Percentiles rank a stretch among this genome's conserved stretches.
These are phyloP conservation scores for Trachelus stipa DNA, from an alignment of 2,888 invertebrate species.

Conservation along the genomic window DNA sequence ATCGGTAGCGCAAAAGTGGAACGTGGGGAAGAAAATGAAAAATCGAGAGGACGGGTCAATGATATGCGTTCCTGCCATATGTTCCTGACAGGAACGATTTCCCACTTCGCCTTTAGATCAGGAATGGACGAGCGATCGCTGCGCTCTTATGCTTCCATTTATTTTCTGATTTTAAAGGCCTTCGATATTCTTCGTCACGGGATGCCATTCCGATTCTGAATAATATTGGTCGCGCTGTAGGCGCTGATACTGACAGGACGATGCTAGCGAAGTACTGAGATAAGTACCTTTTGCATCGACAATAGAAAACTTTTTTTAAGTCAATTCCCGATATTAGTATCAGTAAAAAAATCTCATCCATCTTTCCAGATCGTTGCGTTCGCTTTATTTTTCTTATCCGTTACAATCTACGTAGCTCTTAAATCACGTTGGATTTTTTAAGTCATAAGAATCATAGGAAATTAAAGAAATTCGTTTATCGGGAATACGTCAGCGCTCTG, in stretches of 20 bases:
- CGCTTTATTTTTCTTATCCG: background rate
- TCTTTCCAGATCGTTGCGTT: background rate
- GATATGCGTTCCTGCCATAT: constrained; percentile 45
- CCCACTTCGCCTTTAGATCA: constrained; percentile 17
- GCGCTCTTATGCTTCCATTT: background rate
- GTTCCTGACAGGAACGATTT: constrained; percentile 45
- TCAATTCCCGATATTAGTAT: background rate
- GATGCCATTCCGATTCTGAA: background rate
- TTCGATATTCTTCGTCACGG: constrained; percentile 1
- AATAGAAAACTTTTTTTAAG: background rate
- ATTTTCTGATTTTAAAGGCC: background rate
- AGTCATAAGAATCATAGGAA: background rate
- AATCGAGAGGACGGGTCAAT: constrained; percentile 47
- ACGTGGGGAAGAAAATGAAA: constrained; percentile 38
- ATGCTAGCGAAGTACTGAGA: background rate
- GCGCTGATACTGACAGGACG: background rate
- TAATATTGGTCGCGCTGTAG: background rate
- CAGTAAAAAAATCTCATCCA: background rate
- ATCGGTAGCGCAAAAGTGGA: background rate
- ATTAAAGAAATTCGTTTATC: constrained; percentile 1
- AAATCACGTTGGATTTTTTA: background rate
- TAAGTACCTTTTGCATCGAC: background rate
- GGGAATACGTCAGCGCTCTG: background rate
- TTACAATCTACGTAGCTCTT: background rate
- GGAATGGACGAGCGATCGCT: background rate